Percentiles rank a stretch among this genome's conserved stretches.
Conservation (phyloP, 2,888 invertebrate genomes). For the Drosophila pseudotakahashii region DNA sequence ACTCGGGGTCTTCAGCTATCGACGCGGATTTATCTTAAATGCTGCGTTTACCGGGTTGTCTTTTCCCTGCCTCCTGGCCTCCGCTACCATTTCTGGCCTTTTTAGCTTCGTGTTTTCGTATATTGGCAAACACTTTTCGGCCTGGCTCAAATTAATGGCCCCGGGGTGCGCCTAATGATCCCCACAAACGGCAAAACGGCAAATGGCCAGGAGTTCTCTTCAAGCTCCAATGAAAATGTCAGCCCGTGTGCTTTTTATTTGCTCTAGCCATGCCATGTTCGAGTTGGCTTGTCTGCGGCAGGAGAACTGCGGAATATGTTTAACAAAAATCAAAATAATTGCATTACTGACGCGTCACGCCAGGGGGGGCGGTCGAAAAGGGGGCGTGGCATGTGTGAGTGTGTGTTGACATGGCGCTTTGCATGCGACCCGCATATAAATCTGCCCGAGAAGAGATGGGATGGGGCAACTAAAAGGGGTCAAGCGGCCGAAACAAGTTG, state of each 20-base stretch:
- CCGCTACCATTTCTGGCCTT: slow-evolving; percentile 9
- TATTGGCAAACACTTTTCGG: slow-evolving; percentile 70
- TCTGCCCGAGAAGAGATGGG: slow-evolving; percentile 23
- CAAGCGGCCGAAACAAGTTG: slow-evolving; percentile 66
- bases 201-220: slow-evolving; percentile 36
- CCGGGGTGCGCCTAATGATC: slow-evolving; percentile 72
- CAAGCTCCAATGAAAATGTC: slow-evolving; percentile 66
- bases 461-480: slow-evolving; percentile 55
- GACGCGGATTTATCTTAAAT: slow-evolving; percentile 74
- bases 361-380: slow-evolving; percentile 4
- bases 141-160: slow-evolving; percentile 68
- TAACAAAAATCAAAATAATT: slow-evolving; percentile 69
- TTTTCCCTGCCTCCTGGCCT: background rate
- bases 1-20: slow-evolving; percentile 52
- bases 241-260: slow-evolving; percentile 66
- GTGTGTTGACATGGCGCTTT: slow-evolving; percentile 62
- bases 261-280: slow-evolving; percentile 60
- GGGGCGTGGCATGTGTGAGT: slow-evolving; percentile 23
- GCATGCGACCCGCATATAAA: slow-evolving; percentile 70
- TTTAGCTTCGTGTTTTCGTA: slow-evolving; percentile 31
- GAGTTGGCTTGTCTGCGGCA: background rate
- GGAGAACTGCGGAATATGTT: slow-evolving; percentile 35
- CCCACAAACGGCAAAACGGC: slow-evolving; percentile 30
- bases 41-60: slow-evolving; percentile 66
- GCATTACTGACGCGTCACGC: slow-evolving; percentile 70